Evolutionary conservation across 2,113 vertebrate species (phyloP), one percentile per base, ranked within the genome.

Genomic region (Ameiurus melas): DNA sequence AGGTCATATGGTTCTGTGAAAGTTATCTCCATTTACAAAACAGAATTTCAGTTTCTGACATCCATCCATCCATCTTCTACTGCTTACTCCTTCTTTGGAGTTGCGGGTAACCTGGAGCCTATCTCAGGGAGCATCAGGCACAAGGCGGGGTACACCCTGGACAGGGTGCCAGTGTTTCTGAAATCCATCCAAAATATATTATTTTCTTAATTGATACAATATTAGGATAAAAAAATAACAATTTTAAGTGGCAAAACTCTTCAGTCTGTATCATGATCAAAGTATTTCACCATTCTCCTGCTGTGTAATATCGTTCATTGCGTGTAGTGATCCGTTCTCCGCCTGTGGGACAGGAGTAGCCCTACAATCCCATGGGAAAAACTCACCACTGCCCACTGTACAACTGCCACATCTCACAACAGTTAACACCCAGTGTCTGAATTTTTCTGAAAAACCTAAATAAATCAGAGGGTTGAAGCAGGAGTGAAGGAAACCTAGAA

Each of bases 401-500:
- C 91, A 78, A 90, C 20, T 19, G n/a, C 80, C 2, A 51, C 91
- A 82, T 78, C 4, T 88, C 16, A 96, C 36, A 73, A 95, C 20
- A 0, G 71, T 89, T 89, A 96, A 82, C 14, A 93, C 64, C 0
- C 77, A 93, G n/a, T 80, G 91, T 36, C 94, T 93, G 89, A 98
- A 97, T 90, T 96, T 96, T 77, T 88, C 17, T 0, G 95, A 95
- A 53, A 97, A 89, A 2, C 93, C 88, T 1, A 96, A 89, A 4
- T 97, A 97, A 77, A 98, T 94, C 53, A 96, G 66, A 0, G 97
- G 97, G 87, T 97, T 96, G 75, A 97, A 93, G 93, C 95, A 96
- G 86, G 95, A 95, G 53, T 97, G 96, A n/a, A 96, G 58, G 66
- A 94, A 96, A 68, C 94, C 96, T 16, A 97, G 6, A 0, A 90